Evolutionary conservation across 1,140 invertebrate species (phyloP), one percentile per base, ranked within the genome.

Genomic region (Paralvinella palmiformis): DNA sequence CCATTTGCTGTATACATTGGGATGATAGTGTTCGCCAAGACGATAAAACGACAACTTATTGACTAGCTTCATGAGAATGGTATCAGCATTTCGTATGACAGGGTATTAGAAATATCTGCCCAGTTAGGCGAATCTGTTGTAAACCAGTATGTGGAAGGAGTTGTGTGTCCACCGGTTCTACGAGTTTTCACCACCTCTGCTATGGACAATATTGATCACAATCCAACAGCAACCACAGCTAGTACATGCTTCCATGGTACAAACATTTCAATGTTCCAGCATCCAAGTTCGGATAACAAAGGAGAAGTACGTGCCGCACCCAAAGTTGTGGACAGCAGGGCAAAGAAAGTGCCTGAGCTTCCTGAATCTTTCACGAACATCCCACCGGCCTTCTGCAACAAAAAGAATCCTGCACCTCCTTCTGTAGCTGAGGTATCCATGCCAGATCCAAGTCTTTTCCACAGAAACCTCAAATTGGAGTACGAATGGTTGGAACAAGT

Each of bases 201-300:
- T 10, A 20, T 63, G 32, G 61, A 63, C 61, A 63, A 63, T 33
- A 17, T 65, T 17, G 64, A 65, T 10, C 45, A 63, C 63, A 64
- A 63, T 35, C 63, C 63, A n/a, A 33, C 59, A 24, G 31, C 48
- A 1, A 64, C 58, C 13, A 64, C 63, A 59, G 57, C 58, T 31
- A 31, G 13, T 20, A 36, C 24, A 5, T 65, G 37, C 15, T 65
- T 65, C 35, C 64, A 65, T 64, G 64, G 64, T 17, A 65, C 62
- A 29, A 36, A 44, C 33, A 65, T 65, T 29, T 64, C 60, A 33
- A 33, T 65, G n/a, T 65, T 65, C 44, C 64, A 65, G 61, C 45
- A 48, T 27, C 64, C 64, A 22, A 65, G n/a, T 31, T 24, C 20
- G 2, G 20, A 6, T 15, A 53, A 64, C 20, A n/a, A 13, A 13